These are phyloP conservation scores for Stegana nigrithorax DNA, from an alignment of 2,888 invertebrate genomes.

Conservation along the genomic window DNA sequence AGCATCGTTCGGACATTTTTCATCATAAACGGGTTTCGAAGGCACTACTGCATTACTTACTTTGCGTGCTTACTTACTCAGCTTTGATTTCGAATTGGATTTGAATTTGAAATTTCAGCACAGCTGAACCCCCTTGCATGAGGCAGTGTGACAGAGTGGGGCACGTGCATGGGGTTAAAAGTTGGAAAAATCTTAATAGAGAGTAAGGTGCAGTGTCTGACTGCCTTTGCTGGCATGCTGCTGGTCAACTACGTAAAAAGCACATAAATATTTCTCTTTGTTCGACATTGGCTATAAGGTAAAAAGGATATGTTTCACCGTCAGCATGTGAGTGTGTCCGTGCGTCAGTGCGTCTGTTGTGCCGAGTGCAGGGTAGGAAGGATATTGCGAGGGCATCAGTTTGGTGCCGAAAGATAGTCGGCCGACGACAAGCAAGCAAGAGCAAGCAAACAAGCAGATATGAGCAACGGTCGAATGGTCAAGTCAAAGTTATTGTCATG, in stretches of 20 bases:
- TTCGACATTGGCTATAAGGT: constrained; percentile 34
- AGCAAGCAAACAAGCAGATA: constrained; percentile 37
- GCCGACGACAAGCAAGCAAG: constrained; percentile 18
- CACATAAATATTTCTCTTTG: constrained; percentile 59
- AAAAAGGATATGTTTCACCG: constrained; percentile 19
- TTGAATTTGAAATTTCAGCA: constrained; percentile 54
- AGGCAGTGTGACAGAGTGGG: too few relatives aligned
- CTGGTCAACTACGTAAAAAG: constrained; percentile 27
- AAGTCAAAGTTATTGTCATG: constrained; percentile 62
- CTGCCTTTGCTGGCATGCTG: not conserved
- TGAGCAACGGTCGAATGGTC: constrained; percentile 60
- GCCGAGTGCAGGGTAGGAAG: not conserved
- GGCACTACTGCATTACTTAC: constrained; percentile 8
- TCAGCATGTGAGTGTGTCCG: not conserved
- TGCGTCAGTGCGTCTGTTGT: constrained; percentile 28
- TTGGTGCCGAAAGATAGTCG: too few relatives aligned
- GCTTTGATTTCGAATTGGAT: constrained; percentile 58
- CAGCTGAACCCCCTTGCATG: too few relatives aligned
- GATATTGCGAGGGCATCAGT: too few relatives aligned
- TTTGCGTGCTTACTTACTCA: constrained; percentile 28
- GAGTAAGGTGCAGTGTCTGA: not conserved
- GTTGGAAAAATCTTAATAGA: too few relatives aligned
- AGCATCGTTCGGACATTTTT: constrained; percentile 54
- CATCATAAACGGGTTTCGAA: constrained; percentile 44
- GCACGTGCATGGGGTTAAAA: constrained; percentile 37